Evolutionary conservation across 2,113 vertebrate genomes (phyloP).

Genomic region (Pelecanus crispus): DNA sequence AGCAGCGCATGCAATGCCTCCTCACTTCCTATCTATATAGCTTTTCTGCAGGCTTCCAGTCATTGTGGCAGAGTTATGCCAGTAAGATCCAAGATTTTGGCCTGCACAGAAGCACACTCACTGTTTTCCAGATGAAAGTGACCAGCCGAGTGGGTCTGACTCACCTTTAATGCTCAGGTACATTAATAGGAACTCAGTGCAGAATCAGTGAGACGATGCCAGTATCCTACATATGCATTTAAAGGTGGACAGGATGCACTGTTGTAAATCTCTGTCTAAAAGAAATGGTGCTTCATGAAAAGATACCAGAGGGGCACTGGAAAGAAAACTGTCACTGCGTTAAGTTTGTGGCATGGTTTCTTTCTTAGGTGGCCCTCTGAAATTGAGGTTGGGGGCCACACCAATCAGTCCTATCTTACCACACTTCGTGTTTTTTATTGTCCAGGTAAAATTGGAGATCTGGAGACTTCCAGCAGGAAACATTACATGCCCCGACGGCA

Average conservation of each 20-base stretch:
- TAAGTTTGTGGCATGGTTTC: not conserved
- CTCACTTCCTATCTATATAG: not conserved
- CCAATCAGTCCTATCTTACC: not conserved
- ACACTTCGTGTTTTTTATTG: not conserved
- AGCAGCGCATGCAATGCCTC: not conserved
- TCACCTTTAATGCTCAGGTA: not conserved
- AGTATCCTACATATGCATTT: not conserved
- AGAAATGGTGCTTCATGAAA: not conserved
- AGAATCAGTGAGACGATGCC: not conserved
- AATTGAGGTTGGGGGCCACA: not conserved
- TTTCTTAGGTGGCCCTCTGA: not conserved
- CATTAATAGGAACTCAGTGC: not conserved
- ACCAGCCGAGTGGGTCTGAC: not conserved
- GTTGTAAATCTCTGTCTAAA: not conserved
- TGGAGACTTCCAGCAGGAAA: not conserved
- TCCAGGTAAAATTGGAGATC: not conserved
- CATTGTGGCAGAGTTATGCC: not conserved
- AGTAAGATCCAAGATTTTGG: not conserved
- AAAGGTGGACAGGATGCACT: not conserved
- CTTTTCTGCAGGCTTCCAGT: not conserved
- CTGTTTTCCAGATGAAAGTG: not conserved
- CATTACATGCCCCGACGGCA: rapidly evolving
- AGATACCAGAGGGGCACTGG: not conserved
- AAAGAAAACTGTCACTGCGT: not conserved
- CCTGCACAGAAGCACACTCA: not conserved